phyloP scores from a whole-genome alignment of 2,888 invertebrate species.

The Heliconius charithonia region DNA sequence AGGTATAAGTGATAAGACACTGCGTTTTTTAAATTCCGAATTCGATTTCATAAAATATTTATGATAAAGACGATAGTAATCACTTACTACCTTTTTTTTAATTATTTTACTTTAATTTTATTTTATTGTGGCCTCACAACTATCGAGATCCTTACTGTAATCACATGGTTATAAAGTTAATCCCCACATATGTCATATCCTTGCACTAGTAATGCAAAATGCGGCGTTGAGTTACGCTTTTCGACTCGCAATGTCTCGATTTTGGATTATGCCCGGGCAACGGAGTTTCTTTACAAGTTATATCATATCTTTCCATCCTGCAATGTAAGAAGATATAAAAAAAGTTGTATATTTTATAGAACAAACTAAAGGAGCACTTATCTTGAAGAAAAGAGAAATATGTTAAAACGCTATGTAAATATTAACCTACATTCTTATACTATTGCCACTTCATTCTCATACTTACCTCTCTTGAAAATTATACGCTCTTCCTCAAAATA shows the following conservation, averaged over 20 bases:
- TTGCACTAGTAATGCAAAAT: background rate
- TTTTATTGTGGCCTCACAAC: too few relatives aligned
- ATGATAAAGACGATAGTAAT: too few relatives aligned
- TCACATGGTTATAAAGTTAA: too few relatives aligned
- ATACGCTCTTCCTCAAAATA: too few relatives aligned
- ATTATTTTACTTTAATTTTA: too few relatives aligned
- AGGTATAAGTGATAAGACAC: background rate
- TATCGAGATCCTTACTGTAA: too few relatives aligned
- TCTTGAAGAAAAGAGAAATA: background rate
- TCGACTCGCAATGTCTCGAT: background rate
- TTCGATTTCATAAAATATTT: too few relatives aligned
- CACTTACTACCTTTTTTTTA: too few relatives aligned
- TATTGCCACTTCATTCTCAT: slow-evolving; percentile 8
- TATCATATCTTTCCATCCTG: too few relatives aligned
- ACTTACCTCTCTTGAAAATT: background rate
- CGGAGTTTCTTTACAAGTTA: too few relatives aligned
- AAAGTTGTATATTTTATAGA: background rate
- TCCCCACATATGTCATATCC: background rate
- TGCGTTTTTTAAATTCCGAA: background rate
- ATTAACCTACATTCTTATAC: slow-evolving; percentile 10
- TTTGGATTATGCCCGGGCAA: too few relatives aligned
- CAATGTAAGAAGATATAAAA: background rate
- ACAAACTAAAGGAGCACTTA: background rate
- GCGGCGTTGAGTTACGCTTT: background rate
- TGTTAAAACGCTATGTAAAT: slow-evolving; percentile 12